Evolutionary conservation across 2,888 invertebrate species (phyloP), one percentile per base, ranked within the genome.

Genomic region (Cantharis lateralis): DNA sequence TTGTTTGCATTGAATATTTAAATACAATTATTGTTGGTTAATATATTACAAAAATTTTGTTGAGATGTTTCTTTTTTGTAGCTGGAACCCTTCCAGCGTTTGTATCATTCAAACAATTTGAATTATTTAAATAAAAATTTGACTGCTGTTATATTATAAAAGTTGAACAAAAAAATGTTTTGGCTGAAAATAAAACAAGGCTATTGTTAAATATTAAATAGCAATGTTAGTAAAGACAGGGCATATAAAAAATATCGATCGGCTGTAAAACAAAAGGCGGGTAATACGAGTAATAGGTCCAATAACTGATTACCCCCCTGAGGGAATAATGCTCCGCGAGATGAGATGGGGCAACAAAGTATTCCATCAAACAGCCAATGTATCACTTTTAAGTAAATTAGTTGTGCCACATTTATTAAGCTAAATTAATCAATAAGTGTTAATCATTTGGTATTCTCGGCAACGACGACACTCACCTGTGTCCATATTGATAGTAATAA

Each of bases 171-270:
- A 48, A 32, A 32, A 32, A 32, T 32, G n/a, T n/a, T 32, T 32
- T n/a, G 0, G 32, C 5, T 32, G n/a, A 5, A 32, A n/a, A 32
- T 24, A 24, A n/a, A 28, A 16, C 18, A 32, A 48, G 16, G 32
- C n/a, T 13, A 69, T 32, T 32, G 69, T 26, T 15, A 69, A 15
- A 69, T 32, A 15, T 26, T 32, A 48, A 16, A 16, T 69, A 15
- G 32, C n/a, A 69, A 15, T 11, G 16, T n/a, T 75, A 63, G 73
- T 71, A 71, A 74, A 73, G 62, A 70, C 71, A 63, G 48, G 68
- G 74, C 74, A 79, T 78, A 79, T 78, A 79, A 78, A 78, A 76
- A 78, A 78, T 79, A 79, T 79, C 78, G 75, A 79, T 79, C 78
- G 76, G 68, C 61, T 69, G 69, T 75, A 76, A 79, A 76, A 79